These are phyloP conservation scores for Electrophaes corylata DNA, from an alignment of 2,888 invertebrate genomes.

Conservation along the genomic window DNA sequence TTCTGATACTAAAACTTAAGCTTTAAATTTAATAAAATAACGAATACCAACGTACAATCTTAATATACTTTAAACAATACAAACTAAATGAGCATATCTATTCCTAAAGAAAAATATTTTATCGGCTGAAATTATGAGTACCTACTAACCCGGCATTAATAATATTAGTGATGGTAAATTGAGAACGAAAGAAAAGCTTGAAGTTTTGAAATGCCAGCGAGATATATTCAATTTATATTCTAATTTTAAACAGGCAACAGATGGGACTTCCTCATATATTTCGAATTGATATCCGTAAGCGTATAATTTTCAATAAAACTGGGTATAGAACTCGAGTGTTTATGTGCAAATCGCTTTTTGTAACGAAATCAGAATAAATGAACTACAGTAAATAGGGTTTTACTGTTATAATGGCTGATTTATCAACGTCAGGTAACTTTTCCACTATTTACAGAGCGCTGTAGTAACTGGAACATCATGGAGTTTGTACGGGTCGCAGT, in stretches of 20 bases:
- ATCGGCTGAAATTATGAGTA: conserved; percentile 4
- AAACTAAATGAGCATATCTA: not conserved
- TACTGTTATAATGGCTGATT: too few species aligned
- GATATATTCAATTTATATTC: not conserved
- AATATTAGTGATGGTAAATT: not conserved
- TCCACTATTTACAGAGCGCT: too few species aligned
- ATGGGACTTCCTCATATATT: conserved; percentile 8
- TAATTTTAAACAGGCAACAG: conserved; percentile 1
- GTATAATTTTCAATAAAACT: conserved; percentile 18
- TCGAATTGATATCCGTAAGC: conserved; percentile 12
- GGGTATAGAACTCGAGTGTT: too few species aligned
- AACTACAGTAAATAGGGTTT: too few species aligned
- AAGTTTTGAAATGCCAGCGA: not conserved
- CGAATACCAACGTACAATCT: not conserved
- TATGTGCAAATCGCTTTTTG: too few species aligned
- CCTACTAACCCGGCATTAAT: not conserved
- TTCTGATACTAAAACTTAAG: not conserved
- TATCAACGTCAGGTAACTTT: too few species aligned
- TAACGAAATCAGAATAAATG: too few species aligned
- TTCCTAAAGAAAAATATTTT: not conserved
- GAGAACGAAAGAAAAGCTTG: not conserved
- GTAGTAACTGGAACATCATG: too few species aligned
- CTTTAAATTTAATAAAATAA: conserved; percentile 1
- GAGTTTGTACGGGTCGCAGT: too few species aligned
- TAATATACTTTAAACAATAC: not conserved